Evolutionary conservation across 2,888 invertebrate genomes (phyloP), one percentile per base, ranked within the genome.

Genomic region (Drosophila anceps): DNA sequence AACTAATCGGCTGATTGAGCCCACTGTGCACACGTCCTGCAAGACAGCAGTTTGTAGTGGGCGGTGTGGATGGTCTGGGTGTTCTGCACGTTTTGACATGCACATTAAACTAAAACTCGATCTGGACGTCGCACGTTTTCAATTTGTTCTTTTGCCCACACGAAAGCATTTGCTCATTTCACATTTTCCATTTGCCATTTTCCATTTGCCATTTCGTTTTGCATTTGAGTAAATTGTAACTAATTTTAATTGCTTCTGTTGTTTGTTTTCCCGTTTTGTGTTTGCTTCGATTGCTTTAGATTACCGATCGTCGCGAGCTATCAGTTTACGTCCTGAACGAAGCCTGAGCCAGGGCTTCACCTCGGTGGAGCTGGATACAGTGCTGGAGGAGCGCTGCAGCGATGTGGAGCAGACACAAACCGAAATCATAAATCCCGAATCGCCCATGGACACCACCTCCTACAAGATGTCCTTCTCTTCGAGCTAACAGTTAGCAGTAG

Each of bases 321-420:
- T 95, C 89, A 95, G 95, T 74, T 92, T 95, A 78, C 94, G 94
- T 82, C 94, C 95, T 82, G 95, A 95, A 91, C 93, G 95, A 87
- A 94, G 96, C 58, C 94, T 96, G 82, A 96, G 96, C 43, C 94
- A 96, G 54, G 95, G 96, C n/a, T 96, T 96, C 88, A 96, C 96
- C 37, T 95, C 96, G 0, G 93, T 96, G 57, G 97, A 97, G 91
- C 94, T 97, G 81, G 97, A 97, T 92, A 97, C 97, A 0, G 97
- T 97, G 29, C 94, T 97, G 29, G 97, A 97, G 91, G 97, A 97
- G 91, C 97, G 97, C 90, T 95, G 96, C 70, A 97, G 96, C 15
- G 97, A 97, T 91, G 95, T 96, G 7, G 96, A 96, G 91, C 96
- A 95, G 90, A 95, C 95, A 4, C 95, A 93, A 86, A 93, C 92